A percentile compares a stretch with the other conserved stretches of the same genome.
Evolutionary conservation across 2,113 vertebrate genomes (phyloP).

Genomic region (Thunnus thynnus): DNA sequence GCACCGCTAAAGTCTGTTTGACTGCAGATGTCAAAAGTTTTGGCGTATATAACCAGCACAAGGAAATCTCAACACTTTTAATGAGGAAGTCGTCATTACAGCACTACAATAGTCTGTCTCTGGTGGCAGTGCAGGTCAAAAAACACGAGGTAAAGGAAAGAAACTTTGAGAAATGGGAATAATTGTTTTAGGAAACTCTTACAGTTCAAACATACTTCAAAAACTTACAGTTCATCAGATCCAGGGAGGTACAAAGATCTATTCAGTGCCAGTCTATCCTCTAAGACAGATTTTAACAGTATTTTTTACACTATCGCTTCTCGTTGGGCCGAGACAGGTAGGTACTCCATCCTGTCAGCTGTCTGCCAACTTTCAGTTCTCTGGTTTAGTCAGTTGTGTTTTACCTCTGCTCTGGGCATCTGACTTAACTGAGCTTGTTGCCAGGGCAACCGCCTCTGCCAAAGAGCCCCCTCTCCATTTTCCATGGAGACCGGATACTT

Average conservation of each 20-base stretch:
- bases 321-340: not conserved
- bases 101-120: not conserved
- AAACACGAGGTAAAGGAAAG: not conserved
- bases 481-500: conserved; percentile 81
- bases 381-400: conserved; percentile 62
- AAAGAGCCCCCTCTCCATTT: conserved; percentile 71
- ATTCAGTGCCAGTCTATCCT: conserved; percentile 3
- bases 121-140: conserved; percentile 8
- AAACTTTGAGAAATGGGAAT: conserved; percentile 26
- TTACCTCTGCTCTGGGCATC: conserved; percentile 67
- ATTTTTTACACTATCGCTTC: conserved; percentile 8
- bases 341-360: conserved; percentile 43
- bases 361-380: conserved; percentile 57
- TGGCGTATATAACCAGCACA: not conserved
- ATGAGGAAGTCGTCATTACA: conserved; percentile 18
- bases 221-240: not conserved
- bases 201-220: conserved; percentile 12
- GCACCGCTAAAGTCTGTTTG: conserved; percentile 20
- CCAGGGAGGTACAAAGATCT: not conserved
- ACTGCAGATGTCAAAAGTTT: conserved; percentile 40
- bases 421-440: conserved; percentile 78
- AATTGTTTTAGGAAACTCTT: conserved; percentile 16
- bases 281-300: conserved; percentile 5
- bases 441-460: conserved; percentile 79
- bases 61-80: conserved; percentile 32